Conservation (phyloP, 2,113 vertebrate genomes). For the Cyphomyrus plagiostoma region DNA sequence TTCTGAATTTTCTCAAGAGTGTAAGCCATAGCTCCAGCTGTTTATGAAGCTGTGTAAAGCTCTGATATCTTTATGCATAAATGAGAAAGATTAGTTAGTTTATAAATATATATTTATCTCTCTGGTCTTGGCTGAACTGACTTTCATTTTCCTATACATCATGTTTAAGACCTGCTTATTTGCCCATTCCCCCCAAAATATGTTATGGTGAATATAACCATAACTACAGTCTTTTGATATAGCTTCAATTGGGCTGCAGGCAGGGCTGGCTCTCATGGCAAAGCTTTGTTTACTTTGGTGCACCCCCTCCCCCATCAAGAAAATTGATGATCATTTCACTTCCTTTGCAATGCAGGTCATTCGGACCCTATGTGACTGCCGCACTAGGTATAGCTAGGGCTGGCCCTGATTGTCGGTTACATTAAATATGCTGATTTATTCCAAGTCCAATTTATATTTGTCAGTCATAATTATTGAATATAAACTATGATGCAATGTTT, state of each 20-base stretch:
- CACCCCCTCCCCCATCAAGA: not conserved
- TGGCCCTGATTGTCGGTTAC: not conserved
- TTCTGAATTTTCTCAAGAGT: conserved; percentile 11
- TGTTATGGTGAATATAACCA: conserved; percentile 32
- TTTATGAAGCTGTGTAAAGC: conserved; percentile 32
- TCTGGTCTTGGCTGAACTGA: conserved; percentile 27
- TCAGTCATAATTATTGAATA: not conserved
- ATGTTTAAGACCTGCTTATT: conserved; percentile 11
- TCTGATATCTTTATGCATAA: conserved; percentile 20
- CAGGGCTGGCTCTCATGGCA: not conserved
- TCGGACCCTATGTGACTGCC: not conserved
- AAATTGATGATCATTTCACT: not conserved
- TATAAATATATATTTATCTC: conserved; percentile 23
- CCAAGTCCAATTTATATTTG: not conserved
- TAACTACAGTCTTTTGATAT: conserved; percentile 32
- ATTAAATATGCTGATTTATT: not conserved
- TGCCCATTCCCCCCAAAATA: conserved; percentile 7
- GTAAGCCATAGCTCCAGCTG: conserved; percentile 28
- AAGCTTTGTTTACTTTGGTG: not conserved
- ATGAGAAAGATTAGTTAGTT: conserved; percentile 35
- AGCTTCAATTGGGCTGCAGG: conserved; percentile 22
- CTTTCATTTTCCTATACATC: conserved; percentile 20
- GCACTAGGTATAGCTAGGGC: not conserved
- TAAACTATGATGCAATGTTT: not conserved
- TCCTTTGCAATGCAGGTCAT: not conserved